A percentile compares a stretch with the other conserved stretches of the same genome.
Conservation (phyloP, 2,888 invertebrate species). For the Dascillus cervinus region DNA sequence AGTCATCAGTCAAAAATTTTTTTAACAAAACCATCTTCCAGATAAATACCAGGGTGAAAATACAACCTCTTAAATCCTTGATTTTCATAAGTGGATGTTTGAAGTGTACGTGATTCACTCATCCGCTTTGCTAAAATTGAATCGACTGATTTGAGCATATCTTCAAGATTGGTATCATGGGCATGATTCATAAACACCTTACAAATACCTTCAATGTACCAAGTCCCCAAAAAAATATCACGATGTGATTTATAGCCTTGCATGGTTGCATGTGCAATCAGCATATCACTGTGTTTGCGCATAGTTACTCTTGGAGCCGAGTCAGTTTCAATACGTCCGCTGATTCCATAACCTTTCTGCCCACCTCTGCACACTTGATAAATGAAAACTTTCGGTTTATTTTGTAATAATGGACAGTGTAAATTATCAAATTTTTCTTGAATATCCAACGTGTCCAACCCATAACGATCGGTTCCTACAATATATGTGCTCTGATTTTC, state of each 20-base stretch:
- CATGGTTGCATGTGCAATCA: conserved; percentile 56
- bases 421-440: conserved; percentile 53
- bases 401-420: conserved; percentile 46
- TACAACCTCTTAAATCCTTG: conserved; percentile 57
- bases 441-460: conserved; percentile 46
- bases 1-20: no score
- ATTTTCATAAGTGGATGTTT: conserved; percentile 54
- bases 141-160: conserved; percentile 56
- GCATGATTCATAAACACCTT: conserved; percentile 56
- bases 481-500: conserved; percentile 44
- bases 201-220: conserved; percentile 64
- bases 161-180: conserved; percentile 53
- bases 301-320: conserved; percentile 14
- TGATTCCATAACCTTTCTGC: conserved; percentile 25
- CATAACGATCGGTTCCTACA: conserved; percentile 50
- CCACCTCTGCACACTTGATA: conserved; percentile 56
- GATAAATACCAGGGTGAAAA: conserved; percentile 59
- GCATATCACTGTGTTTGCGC: conserved; percentile 47
- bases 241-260: conserved; percentile 53
- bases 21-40: conserved; percentile 30
- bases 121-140: conserved; percentile 38
- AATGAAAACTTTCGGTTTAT: conserved; percentile 63
- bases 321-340: conserved; percentile 16
- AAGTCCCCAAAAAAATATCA: conserved; percentile 53
- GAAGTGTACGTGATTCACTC: conserved; percentile 39